Conservation (phyloP, 2,888 invertebrate species). For the Petrolisthes manimaculis region DNA sequence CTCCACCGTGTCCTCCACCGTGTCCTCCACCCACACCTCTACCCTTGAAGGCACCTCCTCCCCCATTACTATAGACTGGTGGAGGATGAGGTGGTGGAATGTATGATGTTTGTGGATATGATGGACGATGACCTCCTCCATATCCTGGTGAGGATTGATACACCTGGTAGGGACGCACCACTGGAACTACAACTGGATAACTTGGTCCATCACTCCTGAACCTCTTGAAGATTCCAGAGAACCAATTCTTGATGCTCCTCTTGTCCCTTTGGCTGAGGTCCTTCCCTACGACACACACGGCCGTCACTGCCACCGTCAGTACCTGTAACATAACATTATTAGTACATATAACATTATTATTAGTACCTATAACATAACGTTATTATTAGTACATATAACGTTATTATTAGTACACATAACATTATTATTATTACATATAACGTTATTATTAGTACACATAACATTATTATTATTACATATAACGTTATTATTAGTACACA, state of each 20-base stretch:
- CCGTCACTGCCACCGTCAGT: no score
- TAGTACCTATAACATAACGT: no score
- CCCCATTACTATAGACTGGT: slow-evolving; percentile 10
- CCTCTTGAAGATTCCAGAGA: slow-evolving; percentile 31
- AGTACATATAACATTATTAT: no score
- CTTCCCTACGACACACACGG: no score
- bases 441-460: no score
- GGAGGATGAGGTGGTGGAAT: slow-evolving; percentile 16
- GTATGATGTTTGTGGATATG: slow-evolving; percentile 20
- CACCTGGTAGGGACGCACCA: slow-evolving; percentile 10
- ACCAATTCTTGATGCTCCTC: slow-evolving; percentile 47
- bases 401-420: no score
- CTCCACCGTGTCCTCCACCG: slow-evolving; percentile 17
- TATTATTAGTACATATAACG: no score
- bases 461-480: no score
- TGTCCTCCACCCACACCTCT: slow-evolving; percentile 15
- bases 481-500: no score
- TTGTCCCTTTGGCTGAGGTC: background rate
- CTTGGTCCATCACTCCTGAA: slow-evolving; percentile 20
- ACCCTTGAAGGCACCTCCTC: slow-evolving; percentile 2
- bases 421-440: no score
- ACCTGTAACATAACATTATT: no score
- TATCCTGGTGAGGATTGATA: background rate
- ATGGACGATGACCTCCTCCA: background rate
- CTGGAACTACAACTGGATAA: slow-evolving; percentile 14